Percentiles rank a stretch among this genome's conserved stretches.
Conservation (phyloP, 2,888 invertebrate species). For the Thera britannica region DNA sequence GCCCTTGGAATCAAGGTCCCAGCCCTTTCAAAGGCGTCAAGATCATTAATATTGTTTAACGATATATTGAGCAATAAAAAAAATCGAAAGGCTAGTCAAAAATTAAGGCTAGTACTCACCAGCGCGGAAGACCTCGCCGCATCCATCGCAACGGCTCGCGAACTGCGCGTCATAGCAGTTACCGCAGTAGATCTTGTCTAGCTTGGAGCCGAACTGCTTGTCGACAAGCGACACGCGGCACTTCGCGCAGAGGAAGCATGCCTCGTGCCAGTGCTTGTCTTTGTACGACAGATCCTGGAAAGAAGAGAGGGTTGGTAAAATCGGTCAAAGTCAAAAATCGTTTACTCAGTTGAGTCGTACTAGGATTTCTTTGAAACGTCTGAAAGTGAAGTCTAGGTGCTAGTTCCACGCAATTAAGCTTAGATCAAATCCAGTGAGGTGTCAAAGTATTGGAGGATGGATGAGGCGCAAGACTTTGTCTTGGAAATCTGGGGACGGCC, state of each 20-base stretch:
- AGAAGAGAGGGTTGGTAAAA: not conserved
- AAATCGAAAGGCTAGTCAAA: not conserved
- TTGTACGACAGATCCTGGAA: slow-evolving; percentile 99
- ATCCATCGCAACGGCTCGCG: slow-evolving; percentile 99
- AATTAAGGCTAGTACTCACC: slow-evolving; percentile 87
- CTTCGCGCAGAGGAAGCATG: slow-evolving; percentile 99
- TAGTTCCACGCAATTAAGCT: too few relatives aligned
- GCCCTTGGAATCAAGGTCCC: slow-evolving; percentile 1
- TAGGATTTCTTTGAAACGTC: too few relatives aligned
- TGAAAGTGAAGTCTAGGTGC: too few relatives aligned
- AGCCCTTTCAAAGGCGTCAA: not conserved
- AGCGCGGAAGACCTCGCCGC: slow-evolving; percentile 99
- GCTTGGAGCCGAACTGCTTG: slow-evolving; percentile 99
- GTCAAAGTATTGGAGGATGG: too few relatives aligned
- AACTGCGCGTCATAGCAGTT: slow-evolving; percentile 99
- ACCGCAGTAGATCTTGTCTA: slow-evolving; percentile 99
- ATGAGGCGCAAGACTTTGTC: too few relatives aligned
- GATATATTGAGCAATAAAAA: not conserved
- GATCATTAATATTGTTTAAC: not conserved
- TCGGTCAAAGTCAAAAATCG: not conserved
- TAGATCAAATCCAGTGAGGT: too few relatives aligned
- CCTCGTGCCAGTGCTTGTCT: slow-evolving; percentile 99
- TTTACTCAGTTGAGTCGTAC: too few relatives aligned
- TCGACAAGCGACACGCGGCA: slow-evolving; percentile 99
- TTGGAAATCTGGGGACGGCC: too few relatives aligned